Conservation (phyloP, 2,797 vertebrate genomes). For the Tinamus major region DNA sequence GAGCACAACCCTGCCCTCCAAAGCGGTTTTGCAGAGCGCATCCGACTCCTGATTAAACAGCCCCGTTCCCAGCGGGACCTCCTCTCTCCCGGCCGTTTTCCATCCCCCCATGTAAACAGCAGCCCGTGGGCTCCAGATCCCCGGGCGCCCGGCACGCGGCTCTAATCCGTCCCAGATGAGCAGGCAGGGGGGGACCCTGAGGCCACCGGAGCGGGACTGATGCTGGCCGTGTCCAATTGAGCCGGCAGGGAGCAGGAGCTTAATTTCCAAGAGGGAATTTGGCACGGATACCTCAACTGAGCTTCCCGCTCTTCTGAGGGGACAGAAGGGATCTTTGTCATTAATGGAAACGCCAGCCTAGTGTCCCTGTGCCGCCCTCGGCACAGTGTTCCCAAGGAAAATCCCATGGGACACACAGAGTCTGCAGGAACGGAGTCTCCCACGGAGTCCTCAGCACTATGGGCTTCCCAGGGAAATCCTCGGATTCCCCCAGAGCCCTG, state of each 20-base stretch:
- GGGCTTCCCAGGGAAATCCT: neutral
- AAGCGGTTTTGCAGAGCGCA: neutral
- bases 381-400: neutral
- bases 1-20: neutral
- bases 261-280: neutral
- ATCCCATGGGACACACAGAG: neutral
- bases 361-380: neutral
- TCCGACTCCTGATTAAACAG: neutral
- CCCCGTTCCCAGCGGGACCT: neutral
- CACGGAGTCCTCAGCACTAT: neutral
- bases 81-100: neutral
- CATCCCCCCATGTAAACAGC: neutral
- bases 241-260: neutral
- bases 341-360: neutral
- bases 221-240: accelerated
- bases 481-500: neutral
- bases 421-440: neutral
- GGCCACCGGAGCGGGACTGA: neutral
- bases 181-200: neutral
- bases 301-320: neutral
- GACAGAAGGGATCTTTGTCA: neutral
- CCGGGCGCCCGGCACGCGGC: neutral
- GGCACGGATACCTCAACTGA: neutral
- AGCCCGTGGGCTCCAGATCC: too few relatives aligned
- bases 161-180: accelerated